Percentiles rank a stretch among this genome's conserved stretches.
Conservation (phyloP, 2,797 vertebrate species). For the Myotis planiceps region DNA sequence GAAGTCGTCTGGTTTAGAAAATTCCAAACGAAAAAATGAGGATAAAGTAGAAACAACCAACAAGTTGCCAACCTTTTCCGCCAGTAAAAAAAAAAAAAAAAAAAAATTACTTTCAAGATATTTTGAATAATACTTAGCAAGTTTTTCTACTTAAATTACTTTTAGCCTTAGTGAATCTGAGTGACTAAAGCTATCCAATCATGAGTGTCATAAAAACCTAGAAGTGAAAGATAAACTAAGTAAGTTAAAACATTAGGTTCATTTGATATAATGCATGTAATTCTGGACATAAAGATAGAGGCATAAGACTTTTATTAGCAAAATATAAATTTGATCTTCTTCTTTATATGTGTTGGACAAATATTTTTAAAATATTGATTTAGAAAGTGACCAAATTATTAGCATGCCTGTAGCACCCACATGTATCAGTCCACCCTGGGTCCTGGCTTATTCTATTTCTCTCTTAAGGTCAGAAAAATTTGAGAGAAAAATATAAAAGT, state of each 20-base stretch:
- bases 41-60: background rate
- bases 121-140: conserved; percentile 43
- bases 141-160: background rate
- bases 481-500: background rate
- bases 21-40: background rate
- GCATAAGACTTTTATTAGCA: background rate
- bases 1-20: background rate
- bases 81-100: background rate
- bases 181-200: background rate
- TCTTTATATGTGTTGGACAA: background rate
- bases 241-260: background rate
- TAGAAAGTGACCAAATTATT: background rate
- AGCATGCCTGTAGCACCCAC: background rate
- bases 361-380: conserved; percentile 27
- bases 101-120: background rate
- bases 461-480: background rate
- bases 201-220: conserved; percentile 9
- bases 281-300: background rate
- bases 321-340: background rate
- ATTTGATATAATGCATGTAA: background rate
- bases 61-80: background rate
- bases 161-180: background rate
- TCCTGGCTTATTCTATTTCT: background rate
- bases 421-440: background rate
- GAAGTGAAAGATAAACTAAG: conserved; percentile 6